Evolutionary conservation across 2,113 vertebrate genomes (phyloP).

Genomic region (Oryzias celebensis): DNA sequence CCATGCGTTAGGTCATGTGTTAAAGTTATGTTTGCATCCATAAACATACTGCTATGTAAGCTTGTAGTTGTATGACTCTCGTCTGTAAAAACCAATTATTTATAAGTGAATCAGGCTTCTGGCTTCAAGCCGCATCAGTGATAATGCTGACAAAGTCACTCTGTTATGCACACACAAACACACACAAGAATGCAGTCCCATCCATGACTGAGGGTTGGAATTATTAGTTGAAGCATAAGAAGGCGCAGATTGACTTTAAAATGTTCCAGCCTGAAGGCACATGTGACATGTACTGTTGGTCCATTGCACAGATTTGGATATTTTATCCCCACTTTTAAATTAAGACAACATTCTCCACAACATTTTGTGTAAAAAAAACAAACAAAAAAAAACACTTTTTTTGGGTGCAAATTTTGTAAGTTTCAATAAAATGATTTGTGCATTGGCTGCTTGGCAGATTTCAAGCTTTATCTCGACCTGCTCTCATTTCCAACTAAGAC

Average conservation of each 20-base stretch:
- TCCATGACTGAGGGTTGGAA: constrained; percentile 50
- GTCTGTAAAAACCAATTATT: constrained; percentile 46
- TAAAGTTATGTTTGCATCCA: background rate
- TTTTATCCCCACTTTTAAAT: constrained; percentile 14
- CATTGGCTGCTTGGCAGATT: background rate
- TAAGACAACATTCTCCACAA: constrained; percentile 20
- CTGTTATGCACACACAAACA: constrained; percentile 21
- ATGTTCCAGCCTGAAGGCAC: constrained; percentile 63
- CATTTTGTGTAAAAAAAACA: constrained; percentile 11
- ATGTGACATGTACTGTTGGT: constrained; percentile 61
- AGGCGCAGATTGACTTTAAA: constrained; percentile 58
- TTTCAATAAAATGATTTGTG: constrained; percentile 1
- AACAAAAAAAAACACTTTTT: background rate
- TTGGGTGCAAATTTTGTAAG: constrained; percentile 11
- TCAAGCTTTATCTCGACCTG: background rate
- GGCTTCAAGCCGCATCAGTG: constrained; percentile 44
- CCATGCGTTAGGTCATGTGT: background rate
- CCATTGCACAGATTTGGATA: constrained; percentile 38
- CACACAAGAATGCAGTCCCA: constrained; percentile 31
- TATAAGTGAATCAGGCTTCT: constrained; percentile 48
- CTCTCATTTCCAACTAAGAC: background rate
- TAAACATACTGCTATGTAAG: background rate
- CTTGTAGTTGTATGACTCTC: constrained; percentile 1
- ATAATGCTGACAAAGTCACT: constrained; percentile 28
- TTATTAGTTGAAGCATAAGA: constrained; percentile 61